Evolutionary conservation across 1,140 invertebrate genomes (phyloP).

Genomic region (Diorhabda sublineata): DNA sequence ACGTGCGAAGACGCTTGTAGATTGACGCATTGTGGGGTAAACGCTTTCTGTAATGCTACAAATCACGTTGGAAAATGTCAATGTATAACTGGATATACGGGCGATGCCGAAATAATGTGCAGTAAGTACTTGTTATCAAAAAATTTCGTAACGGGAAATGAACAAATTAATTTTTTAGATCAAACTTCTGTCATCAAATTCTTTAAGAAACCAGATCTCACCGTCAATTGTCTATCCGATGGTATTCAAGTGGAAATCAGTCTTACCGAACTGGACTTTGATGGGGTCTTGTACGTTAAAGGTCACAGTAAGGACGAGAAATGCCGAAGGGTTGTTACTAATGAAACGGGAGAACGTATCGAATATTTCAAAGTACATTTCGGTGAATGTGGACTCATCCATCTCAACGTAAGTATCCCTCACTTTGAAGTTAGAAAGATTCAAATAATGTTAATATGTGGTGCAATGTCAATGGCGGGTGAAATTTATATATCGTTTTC

Average conservation of each 20-base stretch:
- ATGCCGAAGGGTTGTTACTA: slow-evolving; percentile 74
- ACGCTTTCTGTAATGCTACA: slow-evolving; percentile 74
- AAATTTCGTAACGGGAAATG: no score
- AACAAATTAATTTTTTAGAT: no score
- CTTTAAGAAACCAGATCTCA: slow-evolving; percentile 65
- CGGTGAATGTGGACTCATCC: slow-evolving; percentile 85
- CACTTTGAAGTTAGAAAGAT: not conserved
- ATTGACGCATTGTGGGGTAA: slow-evolving; percentile 64
- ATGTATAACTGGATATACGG: slow-evolving; percentile 66
- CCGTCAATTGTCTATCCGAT: slow-evolving; percentile 84
- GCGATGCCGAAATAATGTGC: slow-evolving; percentile 66
- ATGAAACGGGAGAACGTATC: slow-evolving; percentile 61
- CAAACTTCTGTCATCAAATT: no score
- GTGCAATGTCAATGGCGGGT: not conserved
- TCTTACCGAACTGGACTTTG: slow-evolving; percentile 63
- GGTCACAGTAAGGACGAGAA: slow-evolving; percentile 89
- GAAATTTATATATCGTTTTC: slow-evolving; percentile 9
- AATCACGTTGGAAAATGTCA: slow-evolving; percentile 75
- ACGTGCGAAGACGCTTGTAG: slow-evolving; percentile 74
- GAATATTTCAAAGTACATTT: slow-evolving; percentile 90
- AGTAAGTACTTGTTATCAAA: slow-evolving; percentile 48
- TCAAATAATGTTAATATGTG: not conserved
- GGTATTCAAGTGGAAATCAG: slow-evolving; percentile 85
- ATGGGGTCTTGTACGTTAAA: slow-evolving; percentile 90
- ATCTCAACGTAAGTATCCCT: slow-evolving; percentile 72